A percentile compares a stretch with the other conserved stretches of the same genome.
Evolutionary conservation across 2,113 vertebrate species (phyloP).

Genomic region (Gulo gulo): DNA sequence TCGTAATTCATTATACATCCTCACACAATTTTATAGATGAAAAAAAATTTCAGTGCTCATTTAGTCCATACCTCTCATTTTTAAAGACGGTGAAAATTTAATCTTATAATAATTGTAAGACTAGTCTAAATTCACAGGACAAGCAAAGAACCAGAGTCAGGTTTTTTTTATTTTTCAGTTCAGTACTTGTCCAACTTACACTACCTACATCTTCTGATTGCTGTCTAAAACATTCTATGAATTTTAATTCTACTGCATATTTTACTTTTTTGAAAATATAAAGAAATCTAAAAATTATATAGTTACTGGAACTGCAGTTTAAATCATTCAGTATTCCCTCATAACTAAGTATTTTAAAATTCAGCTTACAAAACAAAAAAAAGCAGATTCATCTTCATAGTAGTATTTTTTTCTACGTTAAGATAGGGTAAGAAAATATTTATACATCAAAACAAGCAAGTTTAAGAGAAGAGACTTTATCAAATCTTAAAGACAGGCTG

Average conservation of each 20-base stretch:
- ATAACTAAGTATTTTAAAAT: slow-evolving; percentile 52
- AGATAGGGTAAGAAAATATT: not conserved
- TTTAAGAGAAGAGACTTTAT: not conserved
- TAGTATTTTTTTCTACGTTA: not conserved
- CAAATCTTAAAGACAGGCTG: not conserved
- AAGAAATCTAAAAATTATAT: slow-evolving; percentile 10
- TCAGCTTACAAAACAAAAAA: slow-evolving; percentile 6
- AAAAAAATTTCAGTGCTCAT: not conserved
- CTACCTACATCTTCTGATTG: not conserved
- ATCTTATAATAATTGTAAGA: not conserved
- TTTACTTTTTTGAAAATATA: slow-evolving; percentile 14
- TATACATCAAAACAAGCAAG: not conserved
- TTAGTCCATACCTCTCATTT: not conserved
- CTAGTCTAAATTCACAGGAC: not conserved
- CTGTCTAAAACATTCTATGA: not conserved
- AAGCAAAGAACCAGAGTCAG: not conserved
- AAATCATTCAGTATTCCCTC: not conserved
- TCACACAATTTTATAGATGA: not conserved
- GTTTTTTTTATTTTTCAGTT: not conserved
- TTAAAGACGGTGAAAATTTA: not conserved
- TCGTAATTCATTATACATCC: not conserved
- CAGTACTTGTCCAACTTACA: not conserved
- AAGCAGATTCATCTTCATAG: not conserved
- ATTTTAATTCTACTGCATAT: not conserved
- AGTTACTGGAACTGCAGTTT: not conserved